A percentile compares a stretch with the other conserved stretches of the same genome.
Conservation (phyloP, 2,888 invertebrate genomes). For the Cyrtodaria siliqua region DNA sequence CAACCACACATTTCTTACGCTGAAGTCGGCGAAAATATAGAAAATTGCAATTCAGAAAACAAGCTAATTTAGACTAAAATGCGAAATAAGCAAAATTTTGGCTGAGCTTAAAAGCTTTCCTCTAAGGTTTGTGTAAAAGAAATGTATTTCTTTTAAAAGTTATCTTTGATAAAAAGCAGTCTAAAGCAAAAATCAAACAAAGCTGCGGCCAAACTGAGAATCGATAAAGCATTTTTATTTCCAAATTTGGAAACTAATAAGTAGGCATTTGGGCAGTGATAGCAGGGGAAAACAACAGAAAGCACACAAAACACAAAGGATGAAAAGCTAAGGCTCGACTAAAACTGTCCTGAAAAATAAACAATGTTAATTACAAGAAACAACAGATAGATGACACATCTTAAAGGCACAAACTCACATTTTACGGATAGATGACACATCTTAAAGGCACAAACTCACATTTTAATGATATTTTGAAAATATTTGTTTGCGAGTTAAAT, state of each 20-base stretch:
- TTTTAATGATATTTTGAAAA: too few relatives aligned
- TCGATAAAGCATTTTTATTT: slow-evolving; percentile 19
- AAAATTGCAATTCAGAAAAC: slow-evolving; percentile 3
- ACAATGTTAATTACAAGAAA: neutral
- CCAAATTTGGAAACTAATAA: slow-evolving; percentile 17
- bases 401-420: too few relatives aligned
- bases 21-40: slow-evolving; percentile 4
- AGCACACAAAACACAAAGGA: slow-evolving; percentile 22
- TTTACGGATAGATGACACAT: neutral
- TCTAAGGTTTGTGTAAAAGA: slow-evolving; percentile 45
- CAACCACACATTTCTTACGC: slow-evolving; percentile 84
- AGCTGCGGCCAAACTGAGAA: slow-evolving; percentile 35
- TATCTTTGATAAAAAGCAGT: slow-evolving; percentile 39
- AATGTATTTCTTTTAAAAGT: slow-evolving; percentile 32
- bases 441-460: too few relatives aligned
- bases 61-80: slow-evolving; percentile 44
- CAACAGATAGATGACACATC: neutral
- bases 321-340: slow-evolving; percentile 7
- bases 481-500: too few relatives aligned
- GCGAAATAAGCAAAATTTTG: slow-evolving; percentile 46
- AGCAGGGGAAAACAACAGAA: slow-evolving; percentile 45
- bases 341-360: neutral
- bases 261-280: slow-evolving; percentile 62
- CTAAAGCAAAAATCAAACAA: slow-evolving; percentile 53
- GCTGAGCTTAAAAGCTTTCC: slow-evolving; percentile 58